Base-by-base conservation (phyloP, 2,797 vertebrate genomes). In the Leptatherina wallacei region DNA sequence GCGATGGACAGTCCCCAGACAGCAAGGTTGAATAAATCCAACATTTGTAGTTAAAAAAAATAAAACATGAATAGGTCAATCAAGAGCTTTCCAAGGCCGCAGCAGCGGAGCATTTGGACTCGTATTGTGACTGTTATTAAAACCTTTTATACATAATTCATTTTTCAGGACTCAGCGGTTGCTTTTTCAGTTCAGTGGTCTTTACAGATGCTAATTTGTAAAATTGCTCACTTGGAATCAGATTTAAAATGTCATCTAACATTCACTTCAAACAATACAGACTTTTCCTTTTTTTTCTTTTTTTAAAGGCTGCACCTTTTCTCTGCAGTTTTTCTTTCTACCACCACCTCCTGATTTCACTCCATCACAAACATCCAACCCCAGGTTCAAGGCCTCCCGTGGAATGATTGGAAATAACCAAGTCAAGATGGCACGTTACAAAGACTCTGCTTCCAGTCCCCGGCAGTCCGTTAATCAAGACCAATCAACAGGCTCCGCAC, bases 391-490 rank as follows among this genome's bases (percentile, higher is more conserved):
- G 82, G 76, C 75, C 85, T 88, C 61, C 75, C 65, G 52, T 55
- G 74, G 80, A 77, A 78, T 91, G 88, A 94, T 84, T 94, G 85
- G 85, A 83, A 80, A 86, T 94, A 94, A 95, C 91, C 75, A 91
- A 86, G 89, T 94, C 94, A 94, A 94, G 90, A 94, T 94, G 92
- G 88, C 54, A 63, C 61, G 71, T 80, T 77, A 83, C 65, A 84
- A 75, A 78, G 73, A 59, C 81, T 85, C 84, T 86, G 75, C 77
- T 74, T 77, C 75, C 76, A 82, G 79, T 75, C 76, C 81, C 81
- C 78, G 66, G 80, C 69, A 77, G 88, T 85, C 84, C 81, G 82
- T 88, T 91, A 91, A 92, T 94, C 92, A 94, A 84, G 71, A 78
- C 85, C 91, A 93, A 93, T 93, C 92, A 93, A 83, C 88, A 86